These are phyloP conservation scores for Hydractinia symbiolongicarpus DNA, from an alignment of 30 jellyfish, hydroid and myxozoan species.

Conservation along the genomic window DNA sequence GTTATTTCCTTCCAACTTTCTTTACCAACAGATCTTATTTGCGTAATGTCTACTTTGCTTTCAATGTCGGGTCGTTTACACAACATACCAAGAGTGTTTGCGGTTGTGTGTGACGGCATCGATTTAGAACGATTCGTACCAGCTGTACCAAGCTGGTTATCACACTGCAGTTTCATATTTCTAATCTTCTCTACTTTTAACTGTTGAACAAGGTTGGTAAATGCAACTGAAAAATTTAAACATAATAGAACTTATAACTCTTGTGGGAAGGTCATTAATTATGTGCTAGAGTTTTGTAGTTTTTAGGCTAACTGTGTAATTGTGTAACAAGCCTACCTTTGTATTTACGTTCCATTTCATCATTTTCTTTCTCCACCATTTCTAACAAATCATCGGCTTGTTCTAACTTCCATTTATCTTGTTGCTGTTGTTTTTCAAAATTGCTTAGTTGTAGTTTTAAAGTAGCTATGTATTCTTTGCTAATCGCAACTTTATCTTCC, in stretches of 20 bases:
- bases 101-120: too few relatives aligned
- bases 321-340: neutral
- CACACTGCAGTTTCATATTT: neutral
- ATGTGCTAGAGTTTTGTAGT: too few relatives aligned
- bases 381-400: constrained; percentile 24
- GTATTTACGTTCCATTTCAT: constrained; percentile 4
- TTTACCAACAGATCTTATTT: neutral
- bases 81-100: too few relatives aligned
- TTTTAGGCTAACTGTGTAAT: neutral
- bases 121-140: too few relatives aligned
- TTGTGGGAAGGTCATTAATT: too few relatives aligned
- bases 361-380: constrained; percentile 9
- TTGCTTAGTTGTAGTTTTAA: neutral
- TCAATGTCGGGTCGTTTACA: neutral
- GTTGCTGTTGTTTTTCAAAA: neutral
- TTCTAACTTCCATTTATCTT: constrained; percentile 17
- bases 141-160: neutral
- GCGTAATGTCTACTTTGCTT: neutral
- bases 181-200: too few relatives aligned
- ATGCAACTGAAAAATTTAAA: too few relatives aligned
- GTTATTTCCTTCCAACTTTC: neutral
- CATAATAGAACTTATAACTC: too few relatives aligned
- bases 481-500: constrained; percentile 10
- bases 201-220: too few relatives aligned
- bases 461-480: constrained; percentile 8